Evolutionary conservation across 1,140 invertebrate species (phyloP), one percentile per base, ranked within the genome.

Genomic region (Drosophila nannoptera): DNA sequence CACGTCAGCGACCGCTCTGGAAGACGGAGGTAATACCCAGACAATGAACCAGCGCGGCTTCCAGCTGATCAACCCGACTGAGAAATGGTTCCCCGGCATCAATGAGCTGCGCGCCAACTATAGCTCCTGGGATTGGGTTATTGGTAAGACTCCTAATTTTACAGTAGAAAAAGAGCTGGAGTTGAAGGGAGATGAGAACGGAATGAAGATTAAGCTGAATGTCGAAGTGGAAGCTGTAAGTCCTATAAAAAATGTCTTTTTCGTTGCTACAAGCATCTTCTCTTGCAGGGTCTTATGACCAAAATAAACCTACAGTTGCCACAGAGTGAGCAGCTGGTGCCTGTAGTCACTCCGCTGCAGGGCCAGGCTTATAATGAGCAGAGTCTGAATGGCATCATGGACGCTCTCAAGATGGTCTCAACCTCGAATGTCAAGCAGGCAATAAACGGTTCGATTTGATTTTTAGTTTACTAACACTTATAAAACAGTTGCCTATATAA

Each of bases 101-200:
- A 89, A 87, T 2, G 91, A 92, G 46, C 91, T 95, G 61, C 91
- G 91, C 43, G 88, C 92, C 43, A 92, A 94, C 64, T 92, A 97
- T 29, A 86, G 90, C 65, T 94, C 93, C 11, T 98, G 97, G 96
- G 92, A 96, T 50, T 98, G 96, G 97, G 92, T 93, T 54, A 97
- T 92, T 90, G 97, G 96, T n/a, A 94, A 93, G 87, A 96, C 96
- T 1, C 97, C 97, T 0, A 93, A 93, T 77, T 98, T 98, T 89
- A 93, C 92, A 0, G 92, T 96, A 5, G 77, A 89, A 46, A 89
- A 89, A 35, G 87, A 89, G 4, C 50, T 90, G 16, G 72, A 81
- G 63, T 67, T 90, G 5, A 90, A 90, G 60, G 76, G 73, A 11
- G 69, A 89, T 29, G 75, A 87, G 7, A 66, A 62, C 14, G 78